phyloP scores from a whole-genome alignment of 1,140 invertebrate species.

The Bombus sibiricus region DNA sequence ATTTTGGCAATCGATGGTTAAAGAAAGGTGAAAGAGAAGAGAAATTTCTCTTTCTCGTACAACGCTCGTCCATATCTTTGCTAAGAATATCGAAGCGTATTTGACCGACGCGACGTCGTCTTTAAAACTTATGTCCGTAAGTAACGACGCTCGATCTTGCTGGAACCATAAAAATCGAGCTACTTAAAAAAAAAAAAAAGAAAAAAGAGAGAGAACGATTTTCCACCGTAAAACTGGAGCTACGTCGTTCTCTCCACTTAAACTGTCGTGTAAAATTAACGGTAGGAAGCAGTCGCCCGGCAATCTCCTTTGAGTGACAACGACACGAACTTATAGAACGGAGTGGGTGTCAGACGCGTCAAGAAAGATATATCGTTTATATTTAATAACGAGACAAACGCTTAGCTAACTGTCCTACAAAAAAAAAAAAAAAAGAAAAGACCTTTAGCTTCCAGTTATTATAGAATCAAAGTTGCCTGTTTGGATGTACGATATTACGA shows the following conservation, averaged over 20 bases:
- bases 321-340: constrained; percentile 1
- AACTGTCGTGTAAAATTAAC: constrained; percentile 28
- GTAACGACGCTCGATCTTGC: not conserved
- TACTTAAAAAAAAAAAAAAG: not conserved
- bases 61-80: not conserved
- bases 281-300: not conserved
- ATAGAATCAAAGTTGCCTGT: not conserved
- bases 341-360: not conserved
- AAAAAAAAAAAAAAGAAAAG: too few species aligned
- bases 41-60: too few species aligned
- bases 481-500: not conserved
- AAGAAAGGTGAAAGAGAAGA: not conserved
- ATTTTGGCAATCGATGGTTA: not conserved
- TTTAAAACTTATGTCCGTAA: not conserved
- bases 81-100: not conserved
- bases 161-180: constrained; percentile 5
- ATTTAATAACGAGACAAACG: not conserved
- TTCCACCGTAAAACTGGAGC: not conserved
- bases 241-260: not conserved
- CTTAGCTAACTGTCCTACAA: not conserved
- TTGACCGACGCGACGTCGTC: not conserved
- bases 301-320: constrained; percentile 18
- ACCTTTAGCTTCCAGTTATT: not conserved
- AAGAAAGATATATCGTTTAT: constrained; percentile 8
- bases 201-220: not conserved